These are phyloP conservation scores for Epizoanthus scotinus DNA, from an alignment of 92 coral and sea anemone species.

Conservation along the genomic window DNA sequence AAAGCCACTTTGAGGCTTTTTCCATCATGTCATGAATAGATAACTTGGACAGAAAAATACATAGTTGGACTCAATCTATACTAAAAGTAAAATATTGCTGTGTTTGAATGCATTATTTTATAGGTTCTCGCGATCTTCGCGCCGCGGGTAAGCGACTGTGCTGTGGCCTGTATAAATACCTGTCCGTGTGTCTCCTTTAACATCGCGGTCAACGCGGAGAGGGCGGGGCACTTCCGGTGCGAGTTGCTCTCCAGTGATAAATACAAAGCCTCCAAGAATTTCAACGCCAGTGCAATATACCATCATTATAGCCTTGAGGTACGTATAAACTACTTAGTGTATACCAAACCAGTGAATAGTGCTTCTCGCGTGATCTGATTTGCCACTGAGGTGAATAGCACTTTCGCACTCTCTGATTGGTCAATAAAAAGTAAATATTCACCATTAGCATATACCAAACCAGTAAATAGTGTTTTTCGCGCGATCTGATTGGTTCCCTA, in stretches of 20 bases:
- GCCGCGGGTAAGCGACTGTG: constrained; percentile 23
- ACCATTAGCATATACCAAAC: background rate
- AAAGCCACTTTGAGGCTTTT: too few species aligned
- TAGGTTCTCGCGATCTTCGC: constrained; percentile 36
- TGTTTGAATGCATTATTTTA: background rate
- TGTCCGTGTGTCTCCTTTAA: background rate
- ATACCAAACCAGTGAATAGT: background rate
- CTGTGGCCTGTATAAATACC: background rate
- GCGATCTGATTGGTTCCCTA: background rate
- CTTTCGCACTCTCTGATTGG: too few species aligned
- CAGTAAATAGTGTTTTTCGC: background rate
- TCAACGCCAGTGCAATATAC: background rate
- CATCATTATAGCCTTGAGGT: background rate
- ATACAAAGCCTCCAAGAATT: background rate
- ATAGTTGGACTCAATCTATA: too few species aligned
- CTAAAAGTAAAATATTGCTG: too few species aligned
- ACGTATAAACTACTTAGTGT: background rate
- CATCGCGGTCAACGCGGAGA: background rate
- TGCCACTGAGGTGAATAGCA: too few species aligned
- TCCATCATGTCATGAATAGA: too few species aligned
- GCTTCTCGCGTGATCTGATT: background rate
- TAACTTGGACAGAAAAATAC: too few species aligned
- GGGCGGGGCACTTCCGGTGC: background rate
- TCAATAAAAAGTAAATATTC: too few species aligned
- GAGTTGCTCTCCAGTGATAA: background rate